Percentiles rank a stretch among this genome's conserved stretches.
These are phyloP conservation scores for Pteronura brasiliensis DNA, from an alignment of 2,113 vertebrate genomes.

Conservation along the genomic window DNA sequence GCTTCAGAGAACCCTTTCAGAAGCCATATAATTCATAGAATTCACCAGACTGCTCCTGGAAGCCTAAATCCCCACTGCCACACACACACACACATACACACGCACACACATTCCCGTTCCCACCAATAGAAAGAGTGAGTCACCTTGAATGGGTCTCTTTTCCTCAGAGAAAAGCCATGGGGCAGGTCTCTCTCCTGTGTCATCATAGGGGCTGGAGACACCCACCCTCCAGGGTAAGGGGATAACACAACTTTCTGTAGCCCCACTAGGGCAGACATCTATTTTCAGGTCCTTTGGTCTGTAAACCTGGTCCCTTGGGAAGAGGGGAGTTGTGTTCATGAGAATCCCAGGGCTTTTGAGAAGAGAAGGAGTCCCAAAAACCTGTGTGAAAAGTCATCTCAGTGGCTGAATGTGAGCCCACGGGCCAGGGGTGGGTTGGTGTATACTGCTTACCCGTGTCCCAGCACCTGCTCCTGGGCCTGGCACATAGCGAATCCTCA, in stretches of 20 bases:
- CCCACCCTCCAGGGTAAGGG: background rate
- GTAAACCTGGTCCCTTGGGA: background rate
- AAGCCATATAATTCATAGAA: background rate
- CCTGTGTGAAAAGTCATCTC: rapidly evolving
- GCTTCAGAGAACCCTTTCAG: background rate
- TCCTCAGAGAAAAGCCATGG: background rate
- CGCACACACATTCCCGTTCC: background rate
- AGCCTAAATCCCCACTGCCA: background rate
- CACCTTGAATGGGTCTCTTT: background rate
- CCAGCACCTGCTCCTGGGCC: background rate
- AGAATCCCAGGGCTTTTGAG: background rate
- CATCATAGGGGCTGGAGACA: background rate
- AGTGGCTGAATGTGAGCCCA: background rate
- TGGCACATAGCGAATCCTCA: background rate
- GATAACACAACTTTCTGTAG: no score
- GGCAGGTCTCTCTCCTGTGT: background rate
- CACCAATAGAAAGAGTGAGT: background rate
- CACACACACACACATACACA: background rate
- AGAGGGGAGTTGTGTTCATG: background rate
- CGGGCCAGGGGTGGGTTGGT: rapidly evolving
- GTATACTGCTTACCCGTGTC: background rate
- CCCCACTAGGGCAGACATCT: background rate
- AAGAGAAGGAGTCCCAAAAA: background rate
- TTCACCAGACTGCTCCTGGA: background rate
- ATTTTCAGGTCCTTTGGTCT: background rate